phyloP scores from a whole-genome alignment of 2,113 vertebrate genomes.

The Hypanus sabinus region DNA sequence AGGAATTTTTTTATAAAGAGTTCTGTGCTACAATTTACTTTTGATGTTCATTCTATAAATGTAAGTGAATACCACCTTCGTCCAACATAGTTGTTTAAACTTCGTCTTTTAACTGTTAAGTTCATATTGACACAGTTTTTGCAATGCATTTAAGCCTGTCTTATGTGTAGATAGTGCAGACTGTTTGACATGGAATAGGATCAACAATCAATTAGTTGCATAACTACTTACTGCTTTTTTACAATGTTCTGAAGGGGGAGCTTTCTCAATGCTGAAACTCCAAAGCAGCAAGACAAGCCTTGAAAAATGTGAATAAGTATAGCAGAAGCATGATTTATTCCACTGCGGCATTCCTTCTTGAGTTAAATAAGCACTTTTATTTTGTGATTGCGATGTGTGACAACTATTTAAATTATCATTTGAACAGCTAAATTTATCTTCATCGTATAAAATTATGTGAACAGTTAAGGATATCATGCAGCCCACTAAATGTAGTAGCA shows the following conservation, averaged over 20 bases:
- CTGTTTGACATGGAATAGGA: neutral
- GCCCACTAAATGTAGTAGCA: neutral
- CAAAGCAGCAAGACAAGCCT: neutral
- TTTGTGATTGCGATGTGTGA: neutral
- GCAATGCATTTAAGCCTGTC: neutral
- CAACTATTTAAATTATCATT: neutral
- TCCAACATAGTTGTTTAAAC: neutral
- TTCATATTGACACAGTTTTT: neutral
- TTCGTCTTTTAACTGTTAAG: neutral
- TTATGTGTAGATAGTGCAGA: neutral
- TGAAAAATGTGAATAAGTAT: neutral
- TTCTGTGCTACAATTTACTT: neutral
- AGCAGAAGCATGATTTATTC: neutral
- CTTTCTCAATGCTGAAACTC: neutral
- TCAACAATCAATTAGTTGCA: neutral
- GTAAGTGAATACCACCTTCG: neutral
- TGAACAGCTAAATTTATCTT: neutral
- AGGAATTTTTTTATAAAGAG: neutral
- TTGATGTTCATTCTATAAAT: neutral
- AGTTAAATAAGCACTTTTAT: neutral
- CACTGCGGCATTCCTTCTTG: neutral
- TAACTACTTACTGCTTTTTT: neutral
- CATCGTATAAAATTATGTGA: conserved; percentile 1
- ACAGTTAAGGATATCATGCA: neutral
- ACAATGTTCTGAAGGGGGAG: neutral